Evolutionary conservation across 2,113 vertebrate species (phyloP), one percentile per base, ranked within the genome.

Genomic region (Hippolais icterina): DNA sequence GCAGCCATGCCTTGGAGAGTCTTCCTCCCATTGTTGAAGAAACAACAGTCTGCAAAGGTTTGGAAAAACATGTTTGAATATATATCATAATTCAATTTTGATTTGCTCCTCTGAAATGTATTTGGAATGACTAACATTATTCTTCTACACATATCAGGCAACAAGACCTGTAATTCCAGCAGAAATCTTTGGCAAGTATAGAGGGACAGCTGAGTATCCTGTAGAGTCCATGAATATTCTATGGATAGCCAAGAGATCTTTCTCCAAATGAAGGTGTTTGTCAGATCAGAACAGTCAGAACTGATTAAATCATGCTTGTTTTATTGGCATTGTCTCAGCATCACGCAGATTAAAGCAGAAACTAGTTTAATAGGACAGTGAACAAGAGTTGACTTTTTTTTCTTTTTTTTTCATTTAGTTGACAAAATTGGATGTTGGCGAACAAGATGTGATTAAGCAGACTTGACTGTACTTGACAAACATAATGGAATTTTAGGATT

Each of bases 231-330:
- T 85, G 59, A 97, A 91, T 97, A 96, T 97, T 96, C 93, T 89
- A 72, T 93, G 82, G 71, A 83, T 93, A 96, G 89, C 31, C 24
- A 23, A 97, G 91, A 94, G 97, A 96, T 96, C 90, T 91, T 82
- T 89, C 80, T 94, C 80, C 77, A 94, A 79, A 76, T 78, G 72
- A 97, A 97, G 78, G 31, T 94, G 74, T 77, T 95, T 95, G 75
- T 95, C 85, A 95, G 63, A 97, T 97, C 87, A 89, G 72, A 94
- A 93, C 65, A 97, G 92, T 97, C 97, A 96, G 95, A 95, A 85
- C 11, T 95, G 94, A 97, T 97, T 97, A 97, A 97, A 91, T 89
- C 74, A 72, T 16, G 3, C 79, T 97, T 95, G 56, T 59, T 93
- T 97, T 97, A 94, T 94, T 94, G 77, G 61, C 91, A 94, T 87